These are phyloP conservation scores for Polypedilum pembai DNA, from an alignment of 1,140 invertebrate species.

Conservation along the genomic window DNA sequence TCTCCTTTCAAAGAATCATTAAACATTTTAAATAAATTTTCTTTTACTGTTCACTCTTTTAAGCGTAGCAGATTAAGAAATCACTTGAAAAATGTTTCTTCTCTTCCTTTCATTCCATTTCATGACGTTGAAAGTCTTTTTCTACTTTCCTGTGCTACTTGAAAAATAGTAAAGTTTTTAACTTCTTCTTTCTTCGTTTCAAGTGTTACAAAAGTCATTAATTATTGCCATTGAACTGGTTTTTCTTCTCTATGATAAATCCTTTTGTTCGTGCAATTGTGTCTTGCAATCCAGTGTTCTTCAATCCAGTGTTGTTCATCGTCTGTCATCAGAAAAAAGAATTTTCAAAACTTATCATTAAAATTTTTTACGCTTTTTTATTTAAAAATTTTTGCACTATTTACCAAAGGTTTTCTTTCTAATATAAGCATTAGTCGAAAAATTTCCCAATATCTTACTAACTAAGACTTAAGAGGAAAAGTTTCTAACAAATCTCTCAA, in stretches of 20 bases:
- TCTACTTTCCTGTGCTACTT: too few relatives aligned
- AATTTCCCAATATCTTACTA: too few relatives aligned
- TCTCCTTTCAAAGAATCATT: background rate
- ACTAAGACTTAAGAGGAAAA: too few relatives aligned
- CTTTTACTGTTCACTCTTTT: background rate
- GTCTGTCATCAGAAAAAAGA: too few relatives aligned
- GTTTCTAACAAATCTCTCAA: too few relatives aligned
- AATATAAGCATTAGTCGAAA: too few relatives aligned
- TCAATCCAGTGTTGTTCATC: background rate
- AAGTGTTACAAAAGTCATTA: constrained; percentile 7
- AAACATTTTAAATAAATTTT: constrained; percentile 20
- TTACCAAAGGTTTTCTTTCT: too few relatives aligned
- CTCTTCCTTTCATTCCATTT: background rate
- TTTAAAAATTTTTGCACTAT: too few relatives aligned
- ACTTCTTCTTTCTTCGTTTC: background rate
- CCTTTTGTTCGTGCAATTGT: background rate
- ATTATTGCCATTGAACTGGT: background rate
- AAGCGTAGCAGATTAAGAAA: background rate
- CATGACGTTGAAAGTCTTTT: too few relatives aligned
- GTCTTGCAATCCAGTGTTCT: background rate
- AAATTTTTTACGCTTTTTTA: too few relatives aligned
- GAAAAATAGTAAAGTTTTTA: background rate
- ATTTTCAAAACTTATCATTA: too few relatives aligned
- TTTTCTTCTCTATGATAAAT: background rate
- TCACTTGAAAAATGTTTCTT: background rate